Base-by-base conservation (phyloP, 2,888 invertebrate genomes). In the Dryococelus australis region DNA sequence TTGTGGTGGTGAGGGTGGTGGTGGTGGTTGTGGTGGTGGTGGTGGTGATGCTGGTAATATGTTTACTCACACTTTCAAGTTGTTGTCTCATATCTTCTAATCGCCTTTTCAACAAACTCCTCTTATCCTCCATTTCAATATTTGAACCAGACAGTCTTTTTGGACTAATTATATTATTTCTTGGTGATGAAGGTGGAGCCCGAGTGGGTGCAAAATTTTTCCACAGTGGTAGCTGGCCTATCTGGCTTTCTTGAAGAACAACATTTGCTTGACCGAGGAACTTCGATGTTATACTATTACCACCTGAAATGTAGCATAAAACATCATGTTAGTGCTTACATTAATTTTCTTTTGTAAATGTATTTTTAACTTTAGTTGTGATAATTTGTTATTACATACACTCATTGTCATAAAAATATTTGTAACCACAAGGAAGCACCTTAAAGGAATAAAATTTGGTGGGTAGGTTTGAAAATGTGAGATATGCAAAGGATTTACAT, bases 21-120 rank as follows among this genome's bases (percentile, higher is more conserved):
- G 35, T 35, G 35, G 4, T 35, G 35, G 35, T 35, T 1, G 35
- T 35, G 35, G 35, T 35, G 35, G 35, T 35, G 35, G 35, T 35
- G 35, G 35, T 35, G 35, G 35, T 35, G 35, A n/a, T 35, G 35
- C 2, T 35, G 35, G 35, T 35, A 35, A 35, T 35, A 35, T 35
- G 47, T 65, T 24, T 8, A 65, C 65, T 65, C 16, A 65, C 65
- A 65, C 65, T 65, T 65, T 65, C 65, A 24, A 65, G 65, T 20
- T 65, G 65, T n/a, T 65, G 65, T 91, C 97, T 95, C 0, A 97
- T 97, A 93, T 98, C 97, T 91, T 97, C 95, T 90, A 97, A 95
- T 90, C 97, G 94, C 91, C 97, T 95, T 90, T 96, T 95, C 89
- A 98, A 93, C 91, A 98, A 97, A 92, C 97, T 96, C 8, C 97